phyloP scores from a whole-genome alignment of 2,113 vertebrate genomes.

The Halcyon malimbica region DNA sequence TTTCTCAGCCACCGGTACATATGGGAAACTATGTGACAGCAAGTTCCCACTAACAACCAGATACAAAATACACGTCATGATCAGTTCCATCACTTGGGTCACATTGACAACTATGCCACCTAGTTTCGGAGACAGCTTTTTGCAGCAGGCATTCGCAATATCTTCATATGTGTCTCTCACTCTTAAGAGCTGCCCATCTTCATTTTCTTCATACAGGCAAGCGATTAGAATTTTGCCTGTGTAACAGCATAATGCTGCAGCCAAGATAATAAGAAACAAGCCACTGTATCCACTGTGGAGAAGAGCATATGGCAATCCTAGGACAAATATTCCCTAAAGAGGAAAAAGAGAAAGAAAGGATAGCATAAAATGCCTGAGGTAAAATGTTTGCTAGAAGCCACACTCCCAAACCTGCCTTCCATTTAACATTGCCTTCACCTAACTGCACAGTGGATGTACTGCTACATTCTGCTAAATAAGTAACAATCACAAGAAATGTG shows the following conservation, averaged over 20 bases:
- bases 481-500: background rate
- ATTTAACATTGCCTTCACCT: background rate
- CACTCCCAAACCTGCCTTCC: background rate
- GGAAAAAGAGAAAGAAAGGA: conserved; percentile 22
- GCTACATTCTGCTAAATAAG: conserved; percentile 17
- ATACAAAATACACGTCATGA: conserved; percentile 87
- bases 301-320: conserved; percentile 79
- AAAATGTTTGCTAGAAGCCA: background rate
- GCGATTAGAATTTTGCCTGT: conserved; percentile 80
- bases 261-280: conserved; percentile 75
- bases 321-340: conserved; percentile 80
- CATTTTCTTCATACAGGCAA: conserved; percentile 80
- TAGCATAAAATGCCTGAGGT: background rate
- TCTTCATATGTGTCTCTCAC: conserved; percentile 80
- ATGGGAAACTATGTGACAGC: conserved; percentile 75
- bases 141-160: conserved; percentile 75
- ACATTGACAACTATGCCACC: conserved; percentile 73
- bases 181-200: conserved; percentile 61
- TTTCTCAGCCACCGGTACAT: conserved; percentile 65
- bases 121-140: conserved; percentile 68
- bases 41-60: conserved; percentile 80
- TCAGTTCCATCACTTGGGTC: conserved; percentile 78
- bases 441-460: background rate
- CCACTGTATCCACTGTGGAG: conserved; percentile 79
- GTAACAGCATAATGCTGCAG: conserved; percentile 80